Evolutionary conservation across 2,888 invertebrate species (phyloP), one percentile per base, ranked within the genome.

Genomic region (Lamproptera curius): DNA sequence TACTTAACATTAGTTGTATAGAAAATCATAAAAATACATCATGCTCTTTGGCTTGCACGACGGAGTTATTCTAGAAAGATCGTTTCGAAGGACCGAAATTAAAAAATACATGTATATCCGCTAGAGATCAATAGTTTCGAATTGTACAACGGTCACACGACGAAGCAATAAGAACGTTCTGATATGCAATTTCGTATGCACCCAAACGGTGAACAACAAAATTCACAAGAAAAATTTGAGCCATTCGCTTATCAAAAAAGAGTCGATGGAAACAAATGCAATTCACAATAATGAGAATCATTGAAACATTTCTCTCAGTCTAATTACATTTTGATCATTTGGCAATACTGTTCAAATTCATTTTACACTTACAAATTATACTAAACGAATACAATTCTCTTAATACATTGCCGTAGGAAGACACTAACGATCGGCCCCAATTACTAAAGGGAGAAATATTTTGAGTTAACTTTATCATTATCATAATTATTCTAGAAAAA

Each of bases 21-120:
- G 76, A 84, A 48, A 84, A 84, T 73, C 71, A 82, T 79, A 82
- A 77, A 79, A 85, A 84, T 76, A 83, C 85, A 84, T 86, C 86
- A 86, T 85, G 86, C 86, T 87, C 86, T 87, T 84, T 87, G 86
- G 86, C 84, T 83, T 85, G 86, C 85, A 86, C 84, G 86, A 85
- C 82, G 82, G 74, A 83, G 62, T 76, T 73, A 73, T 66, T 69
- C 71, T 67, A 78, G 67, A 54, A 67, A 71, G 67, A 69, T 70
- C 62, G 68, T 70, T 70, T 67, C 65, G 71, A 64, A 73, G 67
- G 76, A n/a, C n/a, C n/a, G n/a, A n/a, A n/a, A n/a, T n/a, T n/a
- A 75, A 33, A 37, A 63, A 63, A 76, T 76, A 76, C 73, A 71
- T 73, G n/a, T n/a, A n/a, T 71, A 76, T 66, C 70, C 76, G 81